A percentile compares a stretch with the other conserved stretches of the same genome.
phyloP scores from a whole-genome alignment of 2,797 vertebrate species.

The Leuciscus waleckii region DNA sequence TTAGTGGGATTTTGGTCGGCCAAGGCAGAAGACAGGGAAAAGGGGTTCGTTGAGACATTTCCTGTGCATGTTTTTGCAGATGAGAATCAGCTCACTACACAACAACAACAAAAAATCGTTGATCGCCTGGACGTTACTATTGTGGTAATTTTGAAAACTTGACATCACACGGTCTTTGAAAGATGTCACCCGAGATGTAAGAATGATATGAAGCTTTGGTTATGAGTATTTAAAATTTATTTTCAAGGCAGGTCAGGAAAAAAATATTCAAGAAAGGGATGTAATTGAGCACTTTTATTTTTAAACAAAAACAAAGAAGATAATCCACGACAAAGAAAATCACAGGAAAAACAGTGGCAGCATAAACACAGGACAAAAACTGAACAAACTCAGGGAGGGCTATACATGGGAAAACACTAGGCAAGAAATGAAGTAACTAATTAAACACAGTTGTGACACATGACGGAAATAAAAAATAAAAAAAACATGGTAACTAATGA shows the following conservation, averaged over 20 bases:
- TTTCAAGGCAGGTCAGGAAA: not conserved
- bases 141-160: constrained; percentile 49
- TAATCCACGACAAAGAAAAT: not conserved
- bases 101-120: constrained; percentile 10
- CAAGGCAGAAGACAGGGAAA: constrained; percentile 73
- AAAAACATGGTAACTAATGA: not conserved
- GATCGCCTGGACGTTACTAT: constrained; percentile 56
- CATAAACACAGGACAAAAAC: not conserved
- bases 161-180: constrained; percentile 64
- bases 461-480: not conserved
- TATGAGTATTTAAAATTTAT: not conserved
- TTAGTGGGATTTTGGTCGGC: constrained; percentile 67
- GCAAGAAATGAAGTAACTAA: not conserved
- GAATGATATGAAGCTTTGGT: not conserved
- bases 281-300: not conserved
- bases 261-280: not conserved
- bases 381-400: not conserved
- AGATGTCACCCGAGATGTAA: constrained; percentile 63
- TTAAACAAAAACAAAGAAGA: not conserved
- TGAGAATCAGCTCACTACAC: constrained; percentile 72
- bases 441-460: not conserved
- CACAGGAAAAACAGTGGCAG: not conserved
- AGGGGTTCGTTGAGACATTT: constrained; percentile 79
- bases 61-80: constrained; percentile 83
- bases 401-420: not conserved